Evolutionary conservation across 2,113 vertebrate species (phyloP).

Genomic region (Arothron firmamentum): DNA sequence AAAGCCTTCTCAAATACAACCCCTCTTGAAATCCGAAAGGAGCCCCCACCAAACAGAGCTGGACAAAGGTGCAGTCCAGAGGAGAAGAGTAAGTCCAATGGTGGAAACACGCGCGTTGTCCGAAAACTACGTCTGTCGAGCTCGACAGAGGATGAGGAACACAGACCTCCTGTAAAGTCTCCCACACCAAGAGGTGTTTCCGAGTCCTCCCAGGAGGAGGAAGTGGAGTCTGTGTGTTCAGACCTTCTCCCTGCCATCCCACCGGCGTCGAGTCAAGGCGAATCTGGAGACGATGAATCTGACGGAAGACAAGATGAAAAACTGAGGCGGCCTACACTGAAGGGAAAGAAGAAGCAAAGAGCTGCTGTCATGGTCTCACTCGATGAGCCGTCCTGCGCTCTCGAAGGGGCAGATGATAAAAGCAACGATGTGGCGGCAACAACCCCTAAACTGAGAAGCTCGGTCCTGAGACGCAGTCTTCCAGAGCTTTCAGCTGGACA

Average conservation of each 20-base stretch:
- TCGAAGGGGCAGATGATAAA: constrained; percentile 44
- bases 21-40: constrained; percentile 61
- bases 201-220: constrained; percentile 70
- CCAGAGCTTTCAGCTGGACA: constrained; percentile 45
- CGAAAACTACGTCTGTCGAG: constrained; percentile 68
- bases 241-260: constrained; percentile 67
- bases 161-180: constrained; percentile 44
- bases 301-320: constrained; percentile 27
- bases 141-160: constrained; percentile 59
- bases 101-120: constrained; percentile 53
- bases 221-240: constrained; percentile 59
- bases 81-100: constrained; percentile 41
- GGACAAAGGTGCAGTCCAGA: constrained; percentile 32
- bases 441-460: constrained; percentile 25
- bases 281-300: constrained; percentile 66
- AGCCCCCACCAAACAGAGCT: constrained; percentile 44
- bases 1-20: constrained; percentile 47
- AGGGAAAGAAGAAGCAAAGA: constrained; percentile 53
- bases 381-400: constrained; percentile 59
- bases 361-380: constrained; percentile 54
- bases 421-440: background rate
- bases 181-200: constrained; percentile 44
- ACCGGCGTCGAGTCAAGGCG: constrained; percentile 62
- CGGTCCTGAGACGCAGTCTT: constrained; percentile 40
- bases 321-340: constrained; percentile 37